These are phyloP conservation scores for Diarsia rubi DNA, from an alignment of 2,888 invertebrate genomes.

Conservation along the genomic window DNA sequence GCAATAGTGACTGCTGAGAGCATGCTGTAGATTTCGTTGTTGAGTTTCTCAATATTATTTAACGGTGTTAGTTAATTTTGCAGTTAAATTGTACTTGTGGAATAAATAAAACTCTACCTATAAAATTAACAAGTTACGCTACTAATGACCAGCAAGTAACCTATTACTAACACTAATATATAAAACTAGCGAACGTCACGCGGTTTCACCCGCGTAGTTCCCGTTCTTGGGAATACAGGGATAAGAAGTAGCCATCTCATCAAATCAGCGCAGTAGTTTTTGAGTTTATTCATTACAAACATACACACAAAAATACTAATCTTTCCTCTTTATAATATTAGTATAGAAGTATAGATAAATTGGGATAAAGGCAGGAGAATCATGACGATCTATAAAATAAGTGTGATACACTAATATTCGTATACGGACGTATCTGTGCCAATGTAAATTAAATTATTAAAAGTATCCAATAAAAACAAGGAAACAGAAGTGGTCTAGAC, in stretches of 20 bases:
- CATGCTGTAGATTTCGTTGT: neutral
- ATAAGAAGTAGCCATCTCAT: too few species aligned
- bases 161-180: neutral
- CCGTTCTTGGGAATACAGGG: too few species aligned
- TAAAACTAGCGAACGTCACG: too few species aligned
- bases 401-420: neutral
- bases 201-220: too few species aligned
- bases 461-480: conserved; percentile 43
- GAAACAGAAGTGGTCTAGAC: conserved; percentile 54
- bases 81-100: neutral
- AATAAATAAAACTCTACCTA: neutral
- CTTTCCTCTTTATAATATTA: too few species aligned
- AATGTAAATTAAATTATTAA: conserved; percentile 20
- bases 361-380: too few species aligned
- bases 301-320: too few species aligned
- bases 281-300: too few species aligned
- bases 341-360: too few species aligned
- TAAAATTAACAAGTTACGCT: neutral
- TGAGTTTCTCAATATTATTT: neutral
- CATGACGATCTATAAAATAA: neutral
- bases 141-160: neutral
- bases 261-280: too few species aligned
- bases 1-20: neutral
- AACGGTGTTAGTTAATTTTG: neutral
- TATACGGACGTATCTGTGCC: neutral